Evolutionary conservation across 2,888 invertebrate species (phyloP), one percentile per base, ranked within the genome.

Genomic region (Julus scanicus): DNA sequence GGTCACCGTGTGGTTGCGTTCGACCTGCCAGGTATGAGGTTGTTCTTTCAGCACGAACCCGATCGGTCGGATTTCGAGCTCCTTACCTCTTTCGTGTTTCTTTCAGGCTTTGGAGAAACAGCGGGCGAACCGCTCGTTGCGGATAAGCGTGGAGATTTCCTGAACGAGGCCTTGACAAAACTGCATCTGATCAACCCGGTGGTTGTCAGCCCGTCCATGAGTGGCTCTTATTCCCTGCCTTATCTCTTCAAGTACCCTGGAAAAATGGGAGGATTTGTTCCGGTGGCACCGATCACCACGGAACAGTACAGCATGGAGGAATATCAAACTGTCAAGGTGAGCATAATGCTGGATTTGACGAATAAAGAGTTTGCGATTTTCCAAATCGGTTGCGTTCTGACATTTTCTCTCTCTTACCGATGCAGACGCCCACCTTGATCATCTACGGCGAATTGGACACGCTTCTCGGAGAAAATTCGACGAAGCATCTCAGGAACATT

Each of bases 191-290:
- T 89, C 1, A 89, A 90, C 17, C 92, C 93, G 6, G 92, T 93
- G 3, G 90, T 94, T 29, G 91, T 94, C 4, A 92, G 92, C 84
- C 93, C 93, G 0, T 93, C 93, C 2, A 93, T 93, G 93, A 93
- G 93, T 90, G 94, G 94, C 2, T 87, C 89, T 5, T 93, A 91
- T 90, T 91, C 93, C 8, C 90, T 93, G 39, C 92, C 92, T 1
- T 92, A 91, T 90, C 88, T 93, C 48, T 91, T 92, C 89, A 90
- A 91, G 53, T 90, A 92, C 71, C 91, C 92, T 11, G 89, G 89
- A n/a, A 89, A 90, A 20, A 89, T 92, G 40, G 89, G 90, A n/a
- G 93, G 92, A 0, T 93, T 90, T 89, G 90, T 93, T 1, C 91
- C 93, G 9, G 91, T 93, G 0, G 92, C 93, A 13, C 92, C 93